phyloP scores from a whole-genome alignment of 2,888 invertebrate genomes.

The Helicoverpa assulta region DNA sequence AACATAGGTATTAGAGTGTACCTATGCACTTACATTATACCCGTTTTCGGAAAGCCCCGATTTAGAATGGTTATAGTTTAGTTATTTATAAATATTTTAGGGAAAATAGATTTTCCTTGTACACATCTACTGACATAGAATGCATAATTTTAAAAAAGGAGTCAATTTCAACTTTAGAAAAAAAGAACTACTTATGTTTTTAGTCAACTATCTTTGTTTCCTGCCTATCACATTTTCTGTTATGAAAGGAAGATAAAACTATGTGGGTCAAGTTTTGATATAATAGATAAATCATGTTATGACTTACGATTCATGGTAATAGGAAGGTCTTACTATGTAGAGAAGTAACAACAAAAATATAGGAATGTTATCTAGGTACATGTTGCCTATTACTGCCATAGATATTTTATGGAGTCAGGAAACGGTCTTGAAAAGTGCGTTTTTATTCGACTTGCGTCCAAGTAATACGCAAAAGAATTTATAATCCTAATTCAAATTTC shows the following conservation, averaged over 20 bases:
- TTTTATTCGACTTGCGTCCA: too few species aligned
- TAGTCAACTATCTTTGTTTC: conserved; percentile 56
- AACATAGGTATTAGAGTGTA: too few species aligned
- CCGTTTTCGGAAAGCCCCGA: too few species aligned
- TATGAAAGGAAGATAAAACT: conserved; percentile 62
- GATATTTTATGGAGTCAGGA: too few species aligned
- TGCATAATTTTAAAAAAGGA: not conserved
- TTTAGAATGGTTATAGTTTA: too few species aligned
- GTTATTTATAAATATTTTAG: not conserved
- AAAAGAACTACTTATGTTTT: conserved; percentile 18
- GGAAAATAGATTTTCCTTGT: not conserved
- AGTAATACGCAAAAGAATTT: too few species aligned
- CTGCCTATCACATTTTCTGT: conserved; percentile 52
- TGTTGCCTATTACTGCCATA: too few species aligned
- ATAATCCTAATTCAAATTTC: too few species aligned
- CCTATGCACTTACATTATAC: too few species aligned
- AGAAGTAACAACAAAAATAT: conserved; percentile 18
- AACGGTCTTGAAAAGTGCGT: too few species aligned
- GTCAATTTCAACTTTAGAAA: conserved; percentile 16
- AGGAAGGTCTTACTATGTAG: conserved; percentile 12
- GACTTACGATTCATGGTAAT: conserved; percentile 52
- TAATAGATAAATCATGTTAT: conserved; percentile 59
- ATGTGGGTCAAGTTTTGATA: conserved; percentile 72
- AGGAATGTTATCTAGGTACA: not conserved
- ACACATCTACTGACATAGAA: not conserved